Conservation (phyloP, 2,888 invertebrate species). For the Cybosia mesomella region DNA sequence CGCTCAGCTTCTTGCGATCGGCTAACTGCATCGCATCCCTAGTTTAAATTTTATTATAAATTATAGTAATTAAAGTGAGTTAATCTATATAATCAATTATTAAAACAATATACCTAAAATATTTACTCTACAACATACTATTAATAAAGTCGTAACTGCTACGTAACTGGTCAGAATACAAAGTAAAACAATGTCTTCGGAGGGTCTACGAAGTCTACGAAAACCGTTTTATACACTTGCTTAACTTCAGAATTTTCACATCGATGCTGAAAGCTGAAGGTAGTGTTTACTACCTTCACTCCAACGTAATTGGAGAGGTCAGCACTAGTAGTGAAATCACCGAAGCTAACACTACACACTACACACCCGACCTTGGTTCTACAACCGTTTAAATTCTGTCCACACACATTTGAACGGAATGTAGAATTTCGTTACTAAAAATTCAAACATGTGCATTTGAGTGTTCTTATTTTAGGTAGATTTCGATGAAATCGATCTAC, state of each 20-base stretch:
- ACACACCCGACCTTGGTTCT: conserved; percentile 6
- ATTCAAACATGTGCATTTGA: conserved; percentile 5
- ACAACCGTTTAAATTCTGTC: not conserved
- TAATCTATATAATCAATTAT: not conserved
- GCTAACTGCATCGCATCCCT: no score
- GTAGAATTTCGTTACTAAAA: not conserved
- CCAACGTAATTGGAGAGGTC: conserved; percentile 5
- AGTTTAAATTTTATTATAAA: not conserved
- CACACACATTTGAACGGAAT: not conserved
- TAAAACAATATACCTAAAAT: not conserved
- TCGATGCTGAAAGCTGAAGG: not conserved
- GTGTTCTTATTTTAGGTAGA: not conserved
- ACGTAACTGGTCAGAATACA: not conserved
- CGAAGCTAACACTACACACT: not conserved
- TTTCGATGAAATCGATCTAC: no score
- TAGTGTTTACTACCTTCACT: not conserved
- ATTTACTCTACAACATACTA: not conserved
- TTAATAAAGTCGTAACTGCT: not conserved
- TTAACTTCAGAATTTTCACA: not conserved
- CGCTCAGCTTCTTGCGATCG: no score
- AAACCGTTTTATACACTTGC: not conserved
- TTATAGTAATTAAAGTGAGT: not conserved
- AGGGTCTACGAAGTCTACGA: conserved; percentile 9
- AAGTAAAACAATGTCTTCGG: not conserved
- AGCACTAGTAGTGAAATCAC: not conserved